Evolutionary conservation across 2,888 invertebrate species (phyloP).

Genomic region (Agrypnus murinus): DNA sequence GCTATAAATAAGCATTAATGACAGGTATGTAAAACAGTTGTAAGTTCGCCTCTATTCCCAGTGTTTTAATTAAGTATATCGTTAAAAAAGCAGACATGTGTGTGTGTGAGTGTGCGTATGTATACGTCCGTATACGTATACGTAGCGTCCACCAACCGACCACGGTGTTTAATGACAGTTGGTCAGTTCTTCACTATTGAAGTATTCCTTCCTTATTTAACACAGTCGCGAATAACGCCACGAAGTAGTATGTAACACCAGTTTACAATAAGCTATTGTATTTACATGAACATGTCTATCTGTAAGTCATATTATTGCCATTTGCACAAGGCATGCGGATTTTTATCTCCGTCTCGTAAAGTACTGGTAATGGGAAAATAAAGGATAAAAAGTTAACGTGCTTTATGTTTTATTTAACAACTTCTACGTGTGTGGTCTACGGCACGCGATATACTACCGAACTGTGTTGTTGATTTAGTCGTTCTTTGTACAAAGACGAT

Average conservation of each 20-base stretch:
- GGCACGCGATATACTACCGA: conserved; percentile 70
- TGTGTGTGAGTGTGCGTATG: conserved; percentile 39
- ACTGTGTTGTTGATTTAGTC: conserved; percentile 58
- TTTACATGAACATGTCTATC: conserved; percentile 56
- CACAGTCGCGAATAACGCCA: conserved; percentile 35
- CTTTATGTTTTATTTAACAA: conserved; percentile 72
- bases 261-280: conserved; percentile 52
- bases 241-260: conserved; percentile 45
- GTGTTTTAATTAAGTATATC: conserved; percentile 50
- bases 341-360: conserved; percentile 55
- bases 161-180: conserved; percentile 42
- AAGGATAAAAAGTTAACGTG: conserved; percentile 69
- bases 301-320: conserved; percentile 54
- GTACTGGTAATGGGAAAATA: conserved; percentile 63
- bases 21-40: conserved; percentile 32
- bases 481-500: conserved; percentile 52
- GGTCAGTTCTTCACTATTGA: conserved; percentile 29
- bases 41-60: conserved; percentile 21
- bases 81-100: conserved; percentile 52
- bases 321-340: conserved; percentile 51
- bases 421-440: conserved; percentile 70
- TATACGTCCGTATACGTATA: conserved; percentile 28
- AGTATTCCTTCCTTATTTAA: conserved; percentile 43
- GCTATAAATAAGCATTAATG: conserved; percentile 22
- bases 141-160: conserved; percentile 38